These are phyloP conservation scores for Sylvicola cinctus DNA, from an alignment of 2,888 invertebrate species.

Conservation along the genomic window DNA sequence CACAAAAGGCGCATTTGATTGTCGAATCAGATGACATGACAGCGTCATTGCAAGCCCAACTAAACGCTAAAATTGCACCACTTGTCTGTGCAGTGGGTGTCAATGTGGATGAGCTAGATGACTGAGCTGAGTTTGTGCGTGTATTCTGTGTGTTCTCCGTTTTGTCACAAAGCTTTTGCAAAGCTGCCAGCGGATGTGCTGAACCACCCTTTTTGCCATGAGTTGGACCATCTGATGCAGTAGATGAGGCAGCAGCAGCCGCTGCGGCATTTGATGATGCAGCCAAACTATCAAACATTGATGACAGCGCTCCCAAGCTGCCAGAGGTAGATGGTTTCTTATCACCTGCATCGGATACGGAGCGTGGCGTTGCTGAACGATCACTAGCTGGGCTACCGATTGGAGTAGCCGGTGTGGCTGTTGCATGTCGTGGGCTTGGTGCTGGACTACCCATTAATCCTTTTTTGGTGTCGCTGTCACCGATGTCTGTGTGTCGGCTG, in stretches of 20 bases:
- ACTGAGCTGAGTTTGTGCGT: slow-evolving; percentile 15
- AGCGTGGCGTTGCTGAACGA: slow-evolving; percentile 54
- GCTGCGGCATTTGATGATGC: too few relatives aligned
- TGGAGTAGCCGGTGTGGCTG: slow-evolving; percentile 25
- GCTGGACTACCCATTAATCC: background rate
- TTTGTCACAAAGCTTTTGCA: slow-evolving; percentile 91
- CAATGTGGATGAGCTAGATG: slow-evolving; percentile 25
- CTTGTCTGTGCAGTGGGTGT: slow-evolving; percentile 41
- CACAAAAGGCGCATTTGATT: slow-evolving; percentile 89
- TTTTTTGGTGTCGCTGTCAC: too few relatives aligned
- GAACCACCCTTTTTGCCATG: slow-evolving; percentile 15
- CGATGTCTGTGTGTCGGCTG: too few relatives aligned
- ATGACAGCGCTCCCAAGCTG: slow-evolving; percentile 64
- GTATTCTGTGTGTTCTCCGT: slow-evolving; percentile 53
- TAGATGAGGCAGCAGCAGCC: slow-evolving; percentile 17
- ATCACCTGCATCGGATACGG: slow-evolving; percentile 31
- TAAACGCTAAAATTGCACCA: slow-evolving; percentile 72
- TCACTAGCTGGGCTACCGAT: slow-evolving; percentile 58
- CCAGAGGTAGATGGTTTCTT: slow-evolving; percentile 30
- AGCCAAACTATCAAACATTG: slow-evolving; percentile 75
- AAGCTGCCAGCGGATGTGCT: slow-evolving; percentile 80
- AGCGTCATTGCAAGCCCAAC: slow-evolving; percentile 88
- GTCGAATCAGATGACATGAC: slow-evolving; percentile 70
- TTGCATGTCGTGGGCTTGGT: slow-evolving; percentile 17
- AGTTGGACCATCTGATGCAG: slow-evolving; percentile 5